Evolutionary conservation across 2,888 invertebrate genomes (phyloP), one percentile per base, ranked within the genome.

Genomic region (Amblyjoppa proteus): DNA sequence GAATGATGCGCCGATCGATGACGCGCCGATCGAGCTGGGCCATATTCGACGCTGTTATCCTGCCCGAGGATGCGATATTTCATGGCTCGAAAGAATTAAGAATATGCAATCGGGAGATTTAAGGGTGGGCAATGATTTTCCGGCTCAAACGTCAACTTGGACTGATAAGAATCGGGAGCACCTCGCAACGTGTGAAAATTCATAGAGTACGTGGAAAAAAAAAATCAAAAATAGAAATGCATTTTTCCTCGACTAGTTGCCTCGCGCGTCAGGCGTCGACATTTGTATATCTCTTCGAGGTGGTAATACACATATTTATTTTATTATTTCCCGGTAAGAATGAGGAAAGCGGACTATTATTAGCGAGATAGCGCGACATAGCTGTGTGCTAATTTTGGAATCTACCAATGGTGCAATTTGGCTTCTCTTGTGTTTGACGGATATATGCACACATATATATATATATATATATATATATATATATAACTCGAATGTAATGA

Each of bases 311-410:
- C 34, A 76, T 82, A 85, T 79, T 68, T 79, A 53, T 79, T 85
- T 76, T 70, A 79, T 82, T 70, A 74, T 76, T 85, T 79, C 82
- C 82, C 13, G 75, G 85, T 75, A 82, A 25, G 66, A 74, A 85
- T 28, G 75, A 85, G 85, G 79, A 82, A 85, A 82, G 81, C 70
- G 31, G 45, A 20, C 58, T 51, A 77, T 74, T 81, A 74, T 74
- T 66, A 79, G 56, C 82, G 28, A 34, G 31, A 56, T 56, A 20
- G 25, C 25, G 51, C 79, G 78, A 66, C 70, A 77, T 58, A 58
- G 13, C 41, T 68, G 38, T 38, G 61, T 45, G 71, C 68, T 79
- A 82, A 82, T 85, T 82, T 76, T 66, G 51, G 75, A 79, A 82
- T 68, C 75, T 76, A 82, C 82, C 71, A 79, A 64, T 82, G 66